A percentile compares a stretch with the other conserved stretches of the same genome.
Conservation (phyloP, 2,888 invertebrate genomes). For the Scotopteryx bipunctaria region DNA sequence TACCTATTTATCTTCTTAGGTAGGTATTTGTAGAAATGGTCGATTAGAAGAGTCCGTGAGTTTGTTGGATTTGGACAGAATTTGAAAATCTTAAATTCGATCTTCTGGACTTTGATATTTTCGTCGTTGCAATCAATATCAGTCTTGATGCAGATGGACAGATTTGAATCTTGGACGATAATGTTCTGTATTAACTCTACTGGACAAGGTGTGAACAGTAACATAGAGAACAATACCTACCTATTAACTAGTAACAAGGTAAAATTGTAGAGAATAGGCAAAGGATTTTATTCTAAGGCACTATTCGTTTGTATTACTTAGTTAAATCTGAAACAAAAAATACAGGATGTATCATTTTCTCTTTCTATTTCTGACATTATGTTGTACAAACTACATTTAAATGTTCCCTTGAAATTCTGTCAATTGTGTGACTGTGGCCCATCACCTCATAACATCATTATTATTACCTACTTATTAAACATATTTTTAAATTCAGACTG, state of each 20-base stretch:
- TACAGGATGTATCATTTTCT: background rate
- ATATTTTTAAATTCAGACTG: background rate
- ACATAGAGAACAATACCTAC: conserved; percentile 31
- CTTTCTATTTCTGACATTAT: too few species aligned
- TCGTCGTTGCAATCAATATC: background rate
- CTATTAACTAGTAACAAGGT: conserved; percentile 9
- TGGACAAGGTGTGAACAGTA: conserved; percentile 43
- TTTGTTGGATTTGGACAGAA: too few species aligned
- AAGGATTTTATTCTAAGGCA: conserved; percentile 72
- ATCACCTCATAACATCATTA: too few species aligned
- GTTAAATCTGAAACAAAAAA: conserved; percentile 60
- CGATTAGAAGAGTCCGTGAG: too few species aligned
- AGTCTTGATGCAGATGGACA: conserved; percentile 1
- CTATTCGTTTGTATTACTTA: conserved; percentile 50
- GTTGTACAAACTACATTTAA: too few species aligned
- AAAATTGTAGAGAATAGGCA: conserved; percentile 41
- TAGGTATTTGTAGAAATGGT: too few species aligned
- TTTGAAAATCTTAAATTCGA: background rate
- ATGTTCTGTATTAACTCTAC: conserved; percentile 3
- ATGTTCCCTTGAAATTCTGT: too few species aligned
- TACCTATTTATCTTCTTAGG: too few species aligned
- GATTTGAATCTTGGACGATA: conserved; percentile 24
- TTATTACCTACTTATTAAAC: background rate
- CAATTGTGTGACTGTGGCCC: too few species aligned
- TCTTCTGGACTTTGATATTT: conserved; percentile 2